phyloP scores from a whole-genome alignment of 2,888 invertebrate species.

The Apantesis nais region DNA sequence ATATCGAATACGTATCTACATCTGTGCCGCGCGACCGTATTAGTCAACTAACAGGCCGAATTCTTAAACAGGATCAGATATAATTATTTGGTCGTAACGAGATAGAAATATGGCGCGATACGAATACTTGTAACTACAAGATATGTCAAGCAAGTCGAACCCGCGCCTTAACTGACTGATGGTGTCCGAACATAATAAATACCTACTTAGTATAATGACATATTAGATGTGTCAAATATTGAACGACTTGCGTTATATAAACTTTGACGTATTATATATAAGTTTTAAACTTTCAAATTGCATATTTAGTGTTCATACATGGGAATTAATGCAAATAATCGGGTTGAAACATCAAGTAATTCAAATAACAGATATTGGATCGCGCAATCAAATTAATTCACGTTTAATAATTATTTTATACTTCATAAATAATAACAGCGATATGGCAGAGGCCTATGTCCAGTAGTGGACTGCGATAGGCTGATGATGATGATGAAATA shows the following conservation, averaged over 20 bases:
- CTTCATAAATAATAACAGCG: too few relatives aligned
- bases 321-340: too few relatives aligned
- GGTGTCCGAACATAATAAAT: conserved; percentile 18
- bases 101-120: conserved; percentile 45
- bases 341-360: too few relatives aligned
- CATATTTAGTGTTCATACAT: too few relatives aligned
- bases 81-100: conserved; percentile 46
- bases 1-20: conserved; percentile 39
- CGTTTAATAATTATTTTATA: too few relatives aligned
- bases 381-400: too few relatives aligned
- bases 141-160: conserved; percentile 39
- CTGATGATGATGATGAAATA: too few relatives aligned
- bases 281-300: too few relatives aligned
- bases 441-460: too few relatives aligned
- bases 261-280: too few relatives aligned
- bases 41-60: conserved; percentile 43
- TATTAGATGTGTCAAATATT: neutral
- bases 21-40: conserved; percentile 46
- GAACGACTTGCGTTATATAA: neutral
- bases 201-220: neutral
- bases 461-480: too few relatives aligned
- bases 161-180: conserved; percentile 16
- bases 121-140: conserved; percentile 39
- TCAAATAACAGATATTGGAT: too few relatives aligned
- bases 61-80: conserved; percentile 51